Evolutionary conservation across 2,888 invertebrate genomes (phyloP).

Genomic region (Petrophora chlorosata): DNA sequence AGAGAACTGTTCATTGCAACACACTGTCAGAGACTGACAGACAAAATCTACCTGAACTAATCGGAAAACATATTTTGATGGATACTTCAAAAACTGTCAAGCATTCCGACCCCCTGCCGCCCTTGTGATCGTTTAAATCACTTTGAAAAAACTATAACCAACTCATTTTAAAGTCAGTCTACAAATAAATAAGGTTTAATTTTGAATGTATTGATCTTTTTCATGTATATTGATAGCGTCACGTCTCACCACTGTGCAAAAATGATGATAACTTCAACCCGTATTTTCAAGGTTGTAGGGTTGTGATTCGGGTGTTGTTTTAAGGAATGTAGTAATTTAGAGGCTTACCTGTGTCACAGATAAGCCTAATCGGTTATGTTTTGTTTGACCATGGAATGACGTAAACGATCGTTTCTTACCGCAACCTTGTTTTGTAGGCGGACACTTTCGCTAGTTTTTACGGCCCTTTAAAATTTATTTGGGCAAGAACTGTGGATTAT

Average conservation of each 20-base stretch:
- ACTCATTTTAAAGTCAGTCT: constrained; percentile 8
- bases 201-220: constrained; percentile 18
- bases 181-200: constrained; percentile 11
- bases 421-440: constrained; percentile 44
- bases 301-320: constrained; percentile 19
- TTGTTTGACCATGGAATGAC: constrained; percentile 64
- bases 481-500: constrained; percentile 48
- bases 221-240: constrained; percentile 17
- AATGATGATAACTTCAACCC: constrained; percentile 34
- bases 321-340: constrained; percentile 61
- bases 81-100: constrained; percentile 67
- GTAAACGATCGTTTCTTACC: constrained; percentile 51
- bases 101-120: constrained; percentile 67
- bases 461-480: constrained; percentile 35
- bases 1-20: constrained; percentile 53
- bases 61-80: constrained; percentile 71
- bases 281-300: constrained; percentile 30
- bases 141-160: constrained; percentile 6
- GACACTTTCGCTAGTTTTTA: constrained; percentile 45
- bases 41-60: constrained; percentile 63
- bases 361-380: constrained; percentile 76
- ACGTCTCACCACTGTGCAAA: constrained; percentile 26
- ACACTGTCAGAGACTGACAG: constrained; percentile 57
- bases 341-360: constrained; percentile 70
- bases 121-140: constrained; percentile 39